Evolutionary conservation across 2,113 vertebrate species (phyloP), one percentile per base, ranked within the genome.

Genomic region (Limnothrissa miodon): DNA sequence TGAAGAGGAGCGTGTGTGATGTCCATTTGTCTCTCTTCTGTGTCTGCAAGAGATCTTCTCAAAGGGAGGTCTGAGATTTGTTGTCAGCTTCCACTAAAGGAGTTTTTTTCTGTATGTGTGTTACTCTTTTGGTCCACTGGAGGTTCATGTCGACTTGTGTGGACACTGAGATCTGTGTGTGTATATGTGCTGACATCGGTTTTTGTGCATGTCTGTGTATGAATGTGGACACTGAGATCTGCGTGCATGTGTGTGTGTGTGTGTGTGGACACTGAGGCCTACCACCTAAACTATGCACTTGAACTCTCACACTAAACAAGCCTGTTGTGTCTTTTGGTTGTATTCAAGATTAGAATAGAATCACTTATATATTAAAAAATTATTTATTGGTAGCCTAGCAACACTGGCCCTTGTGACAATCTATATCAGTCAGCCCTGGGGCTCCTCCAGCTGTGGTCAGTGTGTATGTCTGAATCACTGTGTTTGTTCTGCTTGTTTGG

Each of bases 381-480:
- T 11, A 62, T 62, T 25, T 62, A 62, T 62, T 62, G 9, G 6
- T 42, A 42, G 7, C 6, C 25, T 25, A 5, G 7, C 1, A 1
- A 62, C 56, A 25, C 56, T 62, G 51, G 17, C 8, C n/a, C 56
- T 10, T 25, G 0, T 62, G 1, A 29, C 56, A 10, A 7, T 62
- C 56, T 62, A 1, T 56, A 4, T 21, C 53, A 23, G 1, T n/a
- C 17, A 56, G 53, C 46, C 46, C 46, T 48, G 11, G 8, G 15
- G 46, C 10, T 13, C 46, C 11, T 5, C 53, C 42, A 42, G 42
- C 42, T 42, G 42, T 42, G 42, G 6, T 6, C 11, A 5, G 39
- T 81, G 51, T 44, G 17, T 51, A 56, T 82, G 59, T 70, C 39
- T 45, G 81, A n/a, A n/a, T n/a, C n/a, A n/a, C n/a, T 45, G 81